Conservation (phyloP, 2,113 vertebrate genomes). For the Ciconia boyciana region DNA sequence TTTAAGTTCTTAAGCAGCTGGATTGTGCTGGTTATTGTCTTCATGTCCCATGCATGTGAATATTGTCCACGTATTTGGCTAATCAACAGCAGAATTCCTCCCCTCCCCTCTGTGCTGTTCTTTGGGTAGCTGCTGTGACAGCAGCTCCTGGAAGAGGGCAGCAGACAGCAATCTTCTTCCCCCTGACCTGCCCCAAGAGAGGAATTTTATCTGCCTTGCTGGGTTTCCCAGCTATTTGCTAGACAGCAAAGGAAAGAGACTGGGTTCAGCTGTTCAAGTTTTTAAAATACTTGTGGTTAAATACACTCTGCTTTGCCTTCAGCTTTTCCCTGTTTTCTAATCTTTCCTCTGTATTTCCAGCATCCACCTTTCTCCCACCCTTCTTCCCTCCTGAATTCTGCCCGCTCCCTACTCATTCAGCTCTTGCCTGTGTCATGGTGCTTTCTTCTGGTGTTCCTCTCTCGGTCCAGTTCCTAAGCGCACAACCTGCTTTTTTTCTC, state of each 20-base stretch:
- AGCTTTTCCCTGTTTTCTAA: neutral
- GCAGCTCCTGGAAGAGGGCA: neutral
- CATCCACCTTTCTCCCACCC: neutral
- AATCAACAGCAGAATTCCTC: neutral
- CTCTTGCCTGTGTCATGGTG: neutral
- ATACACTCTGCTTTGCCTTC: neutral
- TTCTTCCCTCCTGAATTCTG: neutral
- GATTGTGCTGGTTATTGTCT: neutral
- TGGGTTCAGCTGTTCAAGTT: neutral
- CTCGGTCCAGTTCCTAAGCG: neutral
- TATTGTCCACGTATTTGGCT: neutral
- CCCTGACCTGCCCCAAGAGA: neutral
- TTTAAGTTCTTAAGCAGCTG: neutral
- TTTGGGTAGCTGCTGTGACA: neutral
- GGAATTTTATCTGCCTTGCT: neutral
- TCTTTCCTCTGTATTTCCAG: neutral
- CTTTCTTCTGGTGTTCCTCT: neutral
- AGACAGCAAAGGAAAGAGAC: neutral
- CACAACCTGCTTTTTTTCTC: neutral
- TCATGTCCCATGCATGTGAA: neutral
- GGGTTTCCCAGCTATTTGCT: neutral
- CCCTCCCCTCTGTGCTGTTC: rapidly evolving
- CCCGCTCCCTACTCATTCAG: neutral
- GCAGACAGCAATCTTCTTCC: neutral
- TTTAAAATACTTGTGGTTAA: neutral